A percentile compares a stretch with the other conserved stretches of the same genome.
Conservation (phyloP, 2,113 vertebrate species). For the Pelobates fuscus region DNA sequence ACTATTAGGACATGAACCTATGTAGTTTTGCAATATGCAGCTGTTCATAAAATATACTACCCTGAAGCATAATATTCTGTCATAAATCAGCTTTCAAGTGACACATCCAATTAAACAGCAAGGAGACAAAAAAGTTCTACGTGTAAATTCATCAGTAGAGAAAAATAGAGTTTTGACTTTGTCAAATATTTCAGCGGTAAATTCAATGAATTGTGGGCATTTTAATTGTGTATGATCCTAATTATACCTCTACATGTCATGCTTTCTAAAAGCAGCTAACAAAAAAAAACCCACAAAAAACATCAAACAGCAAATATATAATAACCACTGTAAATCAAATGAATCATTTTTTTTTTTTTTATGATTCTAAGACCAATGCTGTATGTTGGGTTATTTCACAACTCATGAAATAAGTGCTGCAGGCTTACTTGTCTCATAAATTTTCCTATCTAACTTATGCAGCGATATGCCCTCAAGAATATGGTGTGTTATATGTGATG, state of each 20-base stretch:
- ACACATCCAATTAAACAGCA: conserved; percentile 32
- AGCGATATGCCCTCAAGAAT: conserved; percentile 56
- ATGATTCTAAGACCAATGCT: conserved; percentile 37
- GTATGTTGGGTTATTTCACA: conserved; percentile 61
- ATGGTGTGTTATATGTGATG: conserved; percentile 38
- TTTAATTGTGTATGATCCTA: too few relatives aligned
- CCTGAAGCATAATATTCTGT: conserved; percentile 28
- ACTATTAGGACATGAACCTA: conserved; percentile 9
- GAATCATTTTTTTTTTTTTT: conserved; percentile 54
- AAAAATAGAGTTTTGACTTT: conserved; percentile 20
- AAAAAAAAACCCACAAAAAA: too few relatives aligned
- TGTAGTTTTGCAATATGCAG: conserved; percentile 17
- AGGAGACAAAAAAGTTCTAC: conserved; percentile 24
- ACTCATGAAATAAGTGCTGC: conserved; percentile 40
- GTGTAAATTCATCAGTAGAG: conserved; percentile 35
- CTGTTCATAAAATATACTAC: conserved; percentile 34
- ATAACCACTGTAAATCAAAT: conserved; percentile 13
- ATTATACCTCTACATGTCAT: too few relatives aligned
- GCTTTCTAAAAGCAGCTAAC: neutral
- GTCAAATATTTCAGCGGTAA: conserved; percentile 3
- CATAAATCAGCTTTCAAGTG: conserved; percentile 39
- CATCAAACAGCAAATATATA: too few relatives aligned
- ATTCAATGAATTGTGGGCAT: neutral
- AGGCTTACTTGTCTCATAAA: conserved; percentile 57
- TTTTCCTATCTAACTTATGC: conserved; percentile 58